Percentiles rank a stretch among this genome's conserved stretches.
Evolutionary conservation across 1,140 invertebrate species (phyloP).

Genomic region (Orius laevigatus): DNA sequence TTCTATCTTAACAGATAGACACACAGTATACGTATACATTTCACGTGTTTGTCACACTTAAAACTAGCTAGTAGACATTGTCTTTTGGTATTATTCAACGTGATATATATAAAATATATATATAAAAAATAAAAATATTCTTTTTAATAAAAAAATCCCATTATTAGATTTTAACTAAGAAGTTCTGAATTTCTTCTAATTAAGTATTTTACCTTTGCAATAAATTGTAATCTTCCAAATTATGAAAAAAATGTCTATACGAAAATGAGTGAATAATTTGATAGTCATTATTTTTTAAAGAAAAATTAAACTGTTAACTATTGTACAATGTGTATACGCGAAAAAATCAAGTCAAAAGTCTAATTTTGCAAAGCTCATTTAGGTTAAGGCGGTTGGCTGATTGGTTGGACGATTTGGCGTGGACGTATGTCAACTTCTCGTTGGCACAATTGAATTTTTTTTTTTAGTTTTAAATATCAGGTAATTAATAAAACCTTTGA

Average conservation of each 20-base stretch:
- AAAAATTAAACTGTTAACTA: slow-evolving; percentile 18
- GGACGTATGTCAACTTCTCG: slow-evolving; percentile 5
- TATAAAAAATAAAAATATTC: slow-evolving; percentile 4
- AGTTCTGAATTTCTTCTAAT: slow-evolving; percentile 16
- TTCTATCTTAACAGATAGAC: too few relatives aligned
- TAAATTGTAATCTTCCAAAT: slow-evolving; percentile 19
- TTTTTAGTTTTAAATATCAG: neutral
- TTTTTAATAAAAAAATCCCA: slow-evolving; percentile 14
- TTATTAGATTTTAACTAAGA: slow-evolving; percentile 13
- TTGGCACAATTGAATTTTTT: slow-evolving; percentile 1
- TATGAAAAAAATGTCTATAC: slow-evolving; percentile 13
- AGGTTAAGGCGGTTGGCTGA: too few relatives aligned
- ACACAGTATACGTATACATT: slow-evolving; percentile 20
- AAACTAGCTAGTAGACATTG: slow-evolving; percentile 15
- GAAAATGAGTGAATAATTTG: neutral
- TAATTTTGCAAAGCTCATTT: slow-evolving; percentile 18
- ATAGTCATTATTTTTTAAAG: slow-evolving; percentile 20
- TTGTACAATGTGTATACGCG: slow-evolving; percentile 20
- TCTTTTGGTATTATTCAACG: slow-evolving; percentile 17
- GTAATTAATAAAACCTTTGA: neutral
- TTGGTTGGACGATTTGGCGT: neutral
- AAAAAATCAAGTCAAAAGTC: slow-evolving; percentile 16
- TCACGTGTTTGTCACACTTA: slow-evolving; percentile 19
- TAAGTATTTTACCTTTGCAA: slow-evolving; percentile 18
- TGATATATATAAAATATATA: slow-evolving; percentile 9